These are phyloP conservation scores for Daubentonia madagascariensis DNA, from an alignment of 2,113 vertebrate genomes.

Conservation along the genomic window DNA sequence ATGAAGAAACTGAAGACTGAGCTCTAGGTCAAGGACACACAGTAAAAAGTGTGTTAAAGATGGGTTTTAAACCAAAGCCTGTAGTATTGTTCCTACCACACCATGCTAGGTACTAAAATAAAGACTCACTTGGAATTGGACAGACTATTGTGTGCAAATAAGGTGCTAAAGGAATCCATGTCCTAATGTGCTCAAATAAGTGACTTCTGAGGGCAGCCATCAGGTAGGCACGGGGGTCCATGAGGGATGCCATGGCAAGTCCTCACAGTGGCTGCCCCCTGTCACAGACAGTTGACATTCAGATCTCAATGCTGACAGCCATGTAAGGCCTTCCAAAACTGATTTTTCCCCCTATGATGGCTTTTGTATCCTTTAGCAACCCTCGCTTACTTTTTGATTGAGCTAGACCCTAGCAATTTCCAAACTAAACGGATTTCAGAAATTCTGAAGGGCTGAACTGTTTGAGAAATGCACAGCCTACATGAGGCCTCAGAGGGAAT, in stretches of 20 bases:
- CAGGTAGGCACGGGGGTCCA: neutral
- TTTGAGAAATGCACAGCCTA: slow-evolving; percentile 11
- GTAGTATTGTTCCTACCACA: neutral
- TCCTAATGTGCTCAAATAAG: neutral
- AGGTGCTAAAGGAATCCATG: neutral
- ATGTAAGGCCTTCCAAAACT: slow-evolving; percentile 16
- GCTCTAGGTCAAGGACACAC: neutral
- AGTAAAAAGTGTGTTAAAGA: neutral
- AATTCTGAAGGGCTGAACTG: slow-evolving; percentile 49
- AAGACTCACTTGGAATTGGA: neutral
- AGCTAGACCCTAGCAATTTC: slow-evolving; percentile 44
- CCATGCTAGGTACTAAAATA: neutral
- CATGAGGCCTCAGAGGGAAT: neutral
- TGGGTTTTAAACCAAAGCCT: neutral
- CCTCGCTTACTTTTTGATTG: slow-evolving; percentile 45
- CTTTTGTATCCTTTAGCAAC: slow-evolving; percentile 9
- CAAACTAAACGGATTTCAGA: slow-evolving; percentile 62
- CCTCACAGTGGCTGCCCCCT: neutral
- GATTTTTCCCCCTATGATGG: neutral
- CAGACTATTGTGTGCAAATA: neutral
- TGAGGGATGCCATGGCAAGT: neutral
- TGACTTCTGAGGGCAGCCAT: neutral
- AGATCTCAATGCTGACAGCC: neutral
- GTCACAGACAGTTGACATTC: neutral
- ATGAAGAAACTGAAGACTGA: neutral